phyloP scores from a whole-genome alignment of 2,888 invertebrate genomes.

The Aspidapion aeneum region DNA sequence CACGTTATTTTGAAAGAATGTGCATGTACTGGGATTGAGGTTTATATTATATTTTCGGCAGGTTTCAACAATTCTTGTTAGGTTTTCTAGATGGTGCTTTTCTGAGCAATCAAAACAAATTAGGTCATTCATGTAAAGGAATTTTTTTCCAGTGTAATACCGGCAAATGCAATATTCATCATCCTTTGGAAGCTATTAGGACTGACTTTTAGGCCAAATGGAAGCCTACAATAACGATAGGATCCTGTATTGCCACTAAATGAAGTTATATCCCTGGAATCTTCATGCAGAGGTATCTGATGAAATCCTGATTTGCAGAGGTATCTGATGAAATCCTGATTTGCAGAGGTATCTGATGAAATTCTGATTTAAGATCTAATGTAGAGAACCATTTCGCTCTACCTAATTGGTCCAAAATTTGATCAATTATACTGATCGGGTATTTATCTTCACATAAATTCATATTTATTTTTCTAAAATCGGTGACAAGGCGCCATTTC shows the following conservation, averaged over 20 bases:
- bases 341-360: too few species aligned
- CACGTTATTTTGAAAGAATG: constrained; percentile 17
- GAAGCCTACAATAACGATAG: constrained; percentile 24
- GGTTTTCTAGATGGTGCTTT: constrained; percentile 15
- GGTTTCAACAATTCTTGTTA: constrained; percentile 14
- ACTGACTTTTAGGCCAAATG: constrained; percentile 26
- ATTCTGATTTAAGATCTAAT: too few species aligned
- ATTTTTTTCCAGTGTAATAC: constrained; percentile 24
- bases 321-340: too few species aligned
- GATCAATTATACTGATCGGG: constrained; percentile 16
- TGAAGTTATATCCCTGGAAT: constrained; percentile 17
- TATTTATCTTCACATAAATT: constrained; percentile 17
- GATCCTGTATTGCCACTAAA: constrained; percentile 22
- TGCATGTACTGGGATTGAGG: constrained; percentile 18
- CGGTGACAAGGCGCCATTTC: constrained; percentile 25
- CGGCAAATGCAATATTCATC: constrained; percentile 32
- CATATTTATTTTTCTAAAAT: constrained; percentile 25
- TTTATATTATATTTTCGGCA: constrained; percentile 17
- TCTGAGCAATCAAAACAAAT: constrained; percentile 27
- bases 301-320: too few species aligned
- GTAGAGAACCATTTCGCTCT: constrained; percentile 22
- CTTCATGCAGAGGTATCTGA: constrained; percentile 7
- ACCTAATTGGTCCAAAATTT: constrained; percentile 24
- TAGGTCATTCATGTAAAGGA: constrained; percentile 31
- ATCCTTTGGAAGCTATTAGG: constrained; percentile 29